These are phyloP conservation scores for Atherinomorus stipes DNA, from an alignment of 2,113 vertebrate genomes.

Conservation along the genomic window DNA sequence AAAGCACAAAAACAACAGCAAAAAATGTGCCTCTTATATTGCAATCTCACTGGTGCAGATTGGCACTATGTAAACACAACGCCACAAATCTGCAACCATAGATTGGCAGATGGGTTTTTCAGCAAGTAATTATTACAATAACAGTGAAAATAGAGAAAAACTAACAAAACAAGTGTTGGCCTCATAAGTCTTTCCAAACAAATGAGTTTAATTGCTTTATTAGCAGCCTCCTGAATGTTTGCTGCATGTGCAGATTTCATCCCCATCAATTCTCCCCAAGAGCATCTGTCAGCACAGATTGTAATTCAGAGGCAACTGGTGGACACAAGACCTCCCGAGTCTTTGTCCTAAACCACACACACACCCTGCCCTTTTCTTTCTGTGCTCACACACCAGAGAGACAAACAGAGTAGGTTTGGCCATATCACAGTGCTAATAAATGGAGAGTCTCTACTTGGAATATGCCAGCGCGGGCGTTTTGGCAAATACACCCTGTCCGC, in stretches of 20 bases:
- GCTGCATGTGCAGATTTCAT: background rate
- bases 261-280: constrained; percentile 4
- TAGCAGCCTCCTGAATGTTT: background rate
- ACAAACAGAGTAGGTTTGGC: constrained; percentile 65
- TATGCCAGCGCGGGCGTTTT: background rate
- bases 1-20: background rate
- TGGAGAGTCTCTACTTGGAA: background rate
- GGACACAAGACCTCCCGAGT: constrained; percentile 60
- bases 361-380: constrained; percentile 38
- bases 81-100: background rate
- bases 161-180: background rate
- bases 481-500: background rate
- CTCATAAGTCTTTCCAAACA: background rate
- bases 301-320: constrained; percentile 46
- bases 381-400: constrained; percentile 45
- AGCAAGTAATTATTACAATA: background rate
- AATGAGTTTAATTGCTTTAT: background rate
- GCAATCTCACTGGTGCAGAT: background rate
- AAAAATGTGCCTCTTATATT: background rate
- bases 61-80: background rate
- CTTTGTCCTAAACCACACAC: constrained; percentile 53
- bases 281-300: constrained; percentile 31
- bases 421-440: background rate
- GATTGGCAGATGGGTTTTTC: background rate
- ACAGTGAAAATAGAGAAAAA: background rate